Percentiles rank a stretch among this genome's conserved stretches.
Conservation (phyloP, 2,888 invertebrate species). For the Tubulanus polymorphus region DNA sequence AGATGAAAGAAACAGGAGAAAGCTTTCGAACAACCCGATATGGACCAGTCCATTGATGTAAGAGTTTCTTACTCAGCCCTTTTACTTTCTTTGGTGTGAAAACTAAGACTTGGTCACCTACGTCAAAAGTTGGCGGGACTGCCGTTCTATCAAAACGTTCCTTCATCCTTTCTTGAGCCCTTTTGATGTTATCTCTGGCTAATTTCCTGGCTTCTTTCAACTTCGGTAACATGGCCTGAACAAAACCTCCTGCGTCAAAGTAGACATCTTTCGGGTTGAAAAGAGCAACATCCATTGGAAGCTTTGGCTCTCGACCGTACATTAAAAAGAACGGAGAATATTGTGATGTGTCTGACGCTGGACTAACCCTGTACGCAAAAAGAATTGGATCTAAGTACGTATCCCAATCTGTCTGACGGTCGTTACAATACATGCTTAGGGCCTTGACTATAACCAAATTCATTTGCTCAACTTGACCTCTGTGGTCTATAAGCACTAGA, state of each 20-base stretch:
- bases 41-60: slow-evolving; percentile 11
- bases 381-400: neutral
- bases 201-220: neutral
- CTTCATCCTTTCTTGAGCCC: slow-evolving; percentile 6
- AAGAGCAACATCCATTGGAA: neutral
- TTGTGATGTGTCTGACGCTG: neutral
- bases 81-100: slow-evolving; percentile 1
- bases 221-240: neutral
- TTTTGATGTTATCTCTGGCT: slow-evolving; percentile 3
- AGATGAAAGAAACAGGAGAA: no score
- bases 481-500: neutral
- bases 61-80: slow-evolving; percentile 11
- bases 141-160: slow-evolving; percentile 7
- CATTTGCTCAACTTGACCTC: neutral
- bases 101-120: slow-evolving; percentile 11
- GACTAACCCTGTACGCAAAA: neutral
- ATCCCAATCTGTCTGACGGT: neutral
- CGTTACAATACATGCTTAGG: neutral
- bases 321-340: neutral
- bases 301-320: neutral
- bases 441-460: neutral
- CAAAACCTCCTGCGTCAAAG: neutral
- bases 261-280: neutral
- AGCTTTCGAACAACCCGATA: slow-evolving; percentile 2
- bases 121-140: slow-evolving; percentile 4